Percentiles rank a stretch among this genome's conserved stretches.
Conservation (phyloP, 2,113 vertebrate species). For the Forbesichthys agassizii region DNA sequence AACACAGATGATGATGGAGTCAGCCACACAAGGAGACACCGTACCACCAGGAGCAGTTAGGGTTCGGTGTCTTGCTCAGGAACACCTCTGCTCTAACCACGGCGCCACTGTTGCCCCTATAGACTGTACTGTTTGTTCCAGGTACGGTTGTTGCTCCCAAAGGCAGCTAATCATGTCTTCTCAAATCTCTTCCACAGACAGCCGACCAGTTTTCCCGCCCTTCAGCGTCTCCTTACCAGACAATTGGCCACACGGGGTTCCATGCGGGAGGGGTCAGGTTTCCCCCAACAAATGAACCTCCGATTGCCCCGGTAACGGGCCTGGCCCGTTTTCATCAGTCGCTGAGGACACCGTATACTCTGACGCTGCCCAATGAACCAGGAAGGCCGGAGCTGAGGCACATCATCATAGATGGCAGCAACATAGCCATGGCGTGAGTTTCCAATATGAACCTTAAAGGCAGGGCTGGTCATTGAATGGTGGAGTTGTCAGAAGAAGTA, state of each 20-base stretch:
- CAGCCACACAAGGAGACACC: too few relatives aligned
- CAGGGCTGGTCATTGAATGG: not conserved
- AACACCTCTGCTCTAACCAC: not conserved
- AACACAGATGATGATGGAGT: too few relatives aligned
- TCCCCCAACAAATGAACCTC: conserved; percentile 50
- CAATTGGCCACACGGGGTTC: conserved; percentile 57
- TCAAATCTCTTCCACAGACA: conserved; percentile 23
- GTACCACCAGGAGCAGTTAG: too few relatives aligned
- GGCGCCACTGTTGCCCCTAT: too few relatives aligned
- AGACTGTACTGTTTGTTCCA: not conserved
- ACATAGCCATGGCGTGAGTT: conserved; percentile 96
- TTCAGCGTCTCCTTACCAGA: conserved; percentile 65
- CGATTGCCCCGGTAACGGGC: conserved; percentile 82
- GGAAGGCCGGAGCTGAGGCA: conserved; percentile 84
- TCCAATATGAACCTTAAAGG: not conserved
- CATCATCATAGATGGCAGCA: conserved; percentile 95
- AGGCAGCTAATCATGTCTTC: conserved; percentile 9
- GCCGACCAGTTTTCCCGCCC: conserved; percentile 56
- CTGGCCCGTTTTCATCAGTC: conserved; percentile 89
- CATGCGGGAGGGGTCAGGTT: conserved; percentile 33
- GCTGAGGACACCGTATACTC: conserved; percentile 84
- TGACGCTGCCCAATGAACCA: conserved; percentile 89
- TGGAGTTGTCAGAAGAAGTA: too few relatives aligned
- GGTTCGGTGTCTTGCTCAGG: too few relatives aligned
- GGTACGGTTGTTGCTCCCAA: too few relatives aligned